A percentile compares a stretch with the other conserved stretches of the same genome.
Conservation (phyloP, 1,140 invertebrate species). For the Temnothorax longispinosus region DNA sequence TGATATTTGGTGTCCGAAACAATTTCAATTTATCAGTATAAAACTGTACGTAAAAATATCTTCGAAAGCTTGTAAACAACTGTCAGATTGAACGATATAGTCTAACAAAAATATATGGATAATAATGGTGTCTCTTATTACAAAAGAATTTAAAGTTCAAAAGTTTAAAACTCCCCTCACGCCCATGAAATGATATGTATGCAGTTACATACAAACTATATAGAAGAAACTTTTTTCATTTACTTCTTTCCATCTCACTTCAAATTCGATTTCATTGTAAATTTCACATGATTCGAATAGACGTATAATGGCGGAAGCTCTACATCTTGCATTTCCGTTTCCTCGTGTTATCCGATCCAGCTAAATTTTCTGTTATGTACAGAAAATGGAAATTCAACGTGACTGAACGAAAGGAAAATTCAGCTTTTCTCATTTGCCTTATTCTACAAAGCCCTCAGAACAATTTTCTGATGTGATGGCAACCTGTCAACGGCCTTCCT, state of each 20-base stretch:
- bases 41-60: background rate
- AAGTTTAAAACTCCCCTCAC: background rate
- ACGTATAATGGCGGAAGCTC: background rate
- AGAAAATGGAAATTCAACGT: conserved; percentile 18
- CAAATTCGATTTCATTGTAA: conserved; percentile 1
- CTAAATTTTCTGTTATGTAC: conserved; percentile 13
- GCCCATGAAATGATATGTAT: background rate
- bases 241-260: background rate
- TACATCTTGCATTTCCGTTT: conserved; percentile 10
- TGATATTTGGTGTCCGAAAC: background rate
- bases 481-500: conserved; percentile 25
- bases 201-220: background rate
- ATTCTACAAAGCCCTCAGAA: background rate
- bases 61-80: background rate
- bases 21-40: background rate
- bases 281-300: background rate
- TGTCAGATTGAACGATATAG: background rate
- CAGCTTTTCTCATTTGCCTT: conserved; percentile 35
- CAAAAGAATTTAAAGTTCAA: background rate
- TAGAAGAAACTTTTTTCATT: conserved; percentile 22
- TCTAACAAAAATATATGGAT: background rate
- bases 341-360: background rate
- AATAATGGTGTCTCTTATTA: background rate
- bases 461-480: conserved; percentile 41
- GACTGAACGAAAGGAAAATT: background rate